Base-by-base conservation (phyloP, 1,140 invertebrate genomes). In the Bombyx mandarina region DNA sequence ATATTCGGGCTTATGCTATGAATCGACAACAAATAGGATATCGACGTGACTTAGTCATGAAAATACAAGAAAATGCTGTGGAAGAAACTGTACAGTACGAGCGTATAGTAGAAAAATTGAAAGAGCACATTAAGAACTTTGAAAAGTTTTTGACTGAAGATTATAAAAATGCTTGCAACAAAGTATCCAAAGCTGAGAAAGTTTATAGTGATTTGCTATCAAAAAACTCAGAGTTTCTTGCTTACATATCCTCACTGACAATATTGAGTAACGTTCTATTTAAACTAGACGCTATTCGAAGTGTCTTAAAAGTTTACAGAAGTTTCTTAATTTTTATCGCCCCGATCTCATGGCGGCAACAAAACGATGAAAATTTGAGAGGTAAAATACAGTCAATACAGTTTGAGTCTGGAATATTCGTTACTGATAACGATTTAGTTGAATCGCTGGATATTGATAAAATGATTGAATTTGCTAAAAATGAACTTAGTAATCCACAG, bases 121-220 rank as follows among this genome's bases (percentile, higher is more conserved):
- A 88, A 60, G 75, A 76, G 7, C 91, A 91, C 56, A 85, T 91
- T 0, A 88, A 88, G 63, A 76, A 86, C 22, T 93, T 93, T 72
- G 91, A 93, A 74, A 82, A 89, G 55, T 93, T 92, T 71, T 71
- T 93, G 1, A 89, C 88, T 0, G 88, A 90, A 63, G 91, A 93
- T 70, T 90, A 93, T 64, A 86, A 90, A 51, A 86, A 82, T 46
- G 90, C 91, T 8, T 91, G 90, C 84, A 52, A 69, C 2, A 80
- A 90, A 46, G 72, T 92, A 10, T 60, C 85, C 7, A 71, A 86
- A 65, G 86, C 90, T 7, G 89, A 91, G 65, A 71, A 79, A 57
- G 88, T 90, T 48, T 69, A 75, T n/a, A 73, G 67, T 6, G 74
- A 80, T 10, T 88, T 91, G 9, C 71, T 77, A 7, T 76, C 85